Evolutionary conservation across 2,113 vertebrate species (phyloP), one percentile per base, ranked within the genome.

Genomic region (Ceuthmochares aereus): DNA sequence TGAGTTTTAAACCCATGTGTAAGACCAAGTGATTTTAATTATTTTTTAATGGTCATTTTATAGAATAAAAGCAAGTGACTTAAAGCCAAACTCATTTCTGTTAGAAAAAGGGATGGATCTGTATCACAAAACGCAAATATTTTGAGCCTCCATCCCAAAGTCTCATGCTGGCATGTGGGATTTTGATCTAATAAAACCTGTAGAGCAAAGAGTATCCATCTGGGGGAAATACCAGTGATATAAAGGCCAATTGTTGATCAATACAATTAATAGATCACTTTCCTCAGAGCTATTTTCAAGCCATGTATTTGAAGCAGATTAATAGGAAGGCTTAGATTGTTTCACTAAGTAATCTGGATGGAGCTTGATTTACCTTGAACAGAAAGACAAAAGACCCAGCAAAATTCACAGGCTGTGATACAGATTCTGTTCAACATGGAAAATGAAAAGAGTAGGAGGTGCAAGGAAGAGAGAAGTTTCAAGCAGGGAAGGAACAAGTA

Each of bases 201-300:
- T n/a, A 56, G 47, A 70, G 43, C 36, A 56, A 75, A 68, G 7
- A 84, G 21, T 26, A 72, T 18, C 6, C 34, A 87, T 27, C 12
- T 66, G 30, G 45, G 52, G 27, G 89, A 93, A 91, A 89, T 59
- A 72, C 32, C 25, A 63, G 23, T n/a, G 58, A 55, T 49, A 68
- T 45, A 45, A 92, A 84, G 30, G 36, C 32, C 47, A 73, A 40
- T 87, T 64, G 27, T 72, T 20, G 52, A 92, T 92, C 74, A 12
- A 92, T 89, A 82, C n/a, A 56, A 54, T 87, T 91, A 94, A 91
- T 45, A 89, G 70, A 78, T 79, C 49, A 12, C 62, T 91, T 82
- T 91, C 87, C 84, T 89, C 34, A 32, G 42, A 64, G 60, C 49
- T 94, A 56, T 91, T 95, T 92, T 64, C 36, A n/a, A 26, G 10